phyloP scores from a whole-genome alignment of 2,888 invertebrate genomes.

The Sinotaia quadrata region DNA sequence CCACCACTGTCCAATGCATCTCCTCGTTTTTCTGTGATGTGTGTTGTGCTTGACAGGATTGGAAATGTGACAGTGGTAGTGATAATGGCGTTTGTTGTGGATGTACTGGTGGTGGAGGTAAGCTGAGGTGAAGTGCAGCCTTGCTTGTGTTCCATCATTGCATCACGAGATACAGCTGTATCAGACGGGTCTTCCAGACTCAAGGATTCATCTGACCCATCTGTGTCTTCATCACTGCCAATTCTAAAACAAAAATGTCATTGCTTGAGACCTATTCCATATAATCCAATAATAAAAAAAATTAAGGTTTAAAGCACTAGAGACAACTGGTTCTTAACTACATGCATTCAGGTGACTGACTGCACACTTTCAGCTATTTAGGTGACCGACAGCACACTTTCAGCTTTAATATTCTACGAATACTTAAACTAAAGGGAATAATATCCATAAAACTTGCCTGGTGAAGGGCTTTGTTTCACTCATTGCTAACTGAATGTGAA shows the following conservation, averaged over 20 bases:
- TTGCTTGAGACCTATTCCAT: neutral
- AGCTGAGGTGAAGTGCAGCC: neutral
- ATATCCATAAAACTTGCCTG: constrained; percentile 58
- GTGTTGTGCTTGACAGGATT: constrained; percentile 5
- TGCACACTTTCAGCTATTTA: too few relatives aligned
- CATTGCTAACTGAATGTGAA: constrained; percentile 66
- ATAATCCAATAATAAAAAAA: neutral
- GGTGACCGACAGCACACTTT: too few relatives aligned
- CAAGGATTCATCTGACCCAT: constrained; percentile 64
- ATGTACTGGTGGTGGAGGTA: constrained; percentile 29
- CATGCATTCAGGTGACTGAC: neutral
- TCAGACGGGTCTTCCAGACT: constrained; percentile 66
- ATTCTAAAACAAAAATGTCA: constrained; percentile 50
- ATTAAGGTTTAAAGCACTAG: too few relatives aligned
- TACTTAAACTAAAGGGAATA: too few relatives aligned
- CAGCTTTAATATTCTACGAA: too few relatives aligned
- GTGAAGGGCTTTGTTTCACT: constrained; percentile 71
- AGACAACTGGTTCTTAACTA: neutral
- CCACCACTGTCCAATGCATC: constrained; percentile 33
- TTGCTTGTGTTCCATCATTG: constrained; percentile 42
- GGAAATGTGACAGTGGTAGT: constrained; percentile 3
- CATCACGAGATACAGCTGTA: constrained; percentile 63
- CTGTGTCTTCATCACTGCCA: constrained; percentile 71
- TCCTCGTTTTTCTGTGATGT: constrained; percentile 17
- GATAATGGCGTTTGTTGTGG: neutral